Evolutionary conservation across 2,888 invertebrate genomes (phyloP), one percentile per base, ranked within the genome.

Genomic region (Augochlorella aurata): DNA sequence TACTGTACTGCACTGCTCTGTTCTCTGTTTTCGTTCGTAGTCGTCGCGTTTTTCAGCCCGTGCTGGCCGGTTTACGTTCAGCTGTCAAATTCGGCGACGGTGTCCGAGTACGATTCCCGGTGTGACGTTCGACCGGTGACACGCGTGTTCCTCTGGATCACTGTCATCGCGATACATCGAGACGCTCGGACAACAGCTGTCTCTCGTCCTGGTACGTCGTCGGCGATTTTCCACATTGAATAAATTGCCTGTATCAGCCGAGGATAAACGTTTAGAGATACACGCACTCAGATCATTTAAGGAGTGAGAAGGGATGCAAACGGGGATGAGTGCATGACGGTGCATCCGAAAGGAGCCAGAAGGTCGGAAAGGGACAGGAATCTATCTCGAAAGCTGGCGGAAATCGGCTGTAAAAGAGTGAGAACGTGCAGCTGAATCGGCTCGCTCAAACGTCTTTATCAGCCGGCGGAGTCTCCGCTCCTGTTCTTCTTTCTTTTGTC

Each of bases 381-480:
- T 75, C 75, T 72, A 79, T 75, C 75, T 72, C 58, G 63, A 75
- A 68, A 58, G 24, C 29, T 1, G 29, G 50, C 72, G 74, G 54
- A 71, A 29, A 29, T 29, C 73, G 76, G 71, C 69, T 61, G 79
- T 66, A 82, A 73, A 79, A 82, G 84, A 71, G 79, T 71, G 84
- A 38, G 61, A 58, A 78, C 72, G 83, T 69, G 81, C 72, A 69
- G 75, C 78, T 72, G 77, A 77, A 74, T 72, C 79, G 74, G 74
- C 68, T 66, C 58, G 54, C 66, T 74, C 45, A 61, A 67, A 38
- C 71, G 67, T 78, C 75, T 66, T 78, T 69, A 52, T 66, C 71
- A 50, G 71, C 67, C 73, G 24, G 70, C 74, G 73, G 68, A 73
- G 78, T 82, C 45, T 65, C 67, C 65, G 75, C 38, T 45, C 21